phyloP scores from a whole-genome alignment of 2,113 vertebrate genomes.

The Plotosus lineatus region DNA sequence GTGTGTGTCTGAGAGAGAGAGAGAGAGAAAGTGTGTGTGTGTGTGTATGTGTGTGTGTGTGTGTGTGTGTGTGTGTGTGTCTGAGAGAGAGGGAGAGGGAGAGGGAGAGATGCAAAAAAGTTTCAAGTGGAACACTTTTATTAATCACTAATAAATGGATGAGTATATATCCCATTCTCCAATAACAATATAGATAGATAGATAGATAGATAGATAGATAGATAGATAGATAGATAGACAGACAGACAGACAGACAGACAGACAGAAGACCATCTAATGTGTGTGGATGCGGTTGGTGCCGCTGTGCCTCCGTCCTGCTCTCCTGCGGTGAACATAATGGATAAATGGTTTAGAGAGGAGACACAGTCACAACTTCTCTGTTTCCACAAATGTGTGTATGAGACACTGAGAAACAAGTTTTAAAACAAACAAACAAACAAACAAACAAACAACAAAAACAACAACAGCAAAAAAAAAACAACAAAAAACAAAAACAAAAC shows the following conservation, averaged over 20 bases:
- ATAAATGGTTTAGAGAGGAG: neutral
- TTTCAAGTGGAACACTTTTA: neutral
- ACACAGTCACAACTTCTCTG: neutral
- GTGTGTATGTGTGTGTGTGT: no score
- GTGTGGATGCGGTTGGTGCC: neutral
- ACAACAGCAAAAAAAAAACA: neutral
- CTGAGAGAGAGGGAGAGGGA: neutral
- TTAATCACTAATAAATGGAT: neutral
- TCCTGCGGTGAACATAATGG: constrained; percentile 13
- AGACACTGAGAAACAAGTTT: neutral
- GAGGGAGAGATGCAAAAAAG: neutral
- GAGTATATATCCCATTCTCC: no score
- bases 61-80: no score
- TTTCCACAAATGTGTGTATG: neutral
- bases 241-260: no score
- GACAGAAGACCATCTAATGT: no score
- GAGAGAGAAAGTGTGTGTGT: no score
- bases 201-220: neutral
- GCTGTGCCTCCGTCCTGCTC: neutral
- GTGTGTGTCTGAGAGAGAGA: no score
- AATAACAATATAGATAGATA: neutral
- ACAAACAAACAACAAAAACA: neutral
- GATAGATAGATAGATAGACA: neutral
- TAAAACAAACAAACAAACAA: neutral
- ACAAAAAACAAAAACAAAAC: neutral